A percentile compares a stretch with the other conserved stretches of the same genome.
phyloP scores from a whole-genome alignment of 2,888 invertebrate species.

The Lasiommata megera region DNA sequence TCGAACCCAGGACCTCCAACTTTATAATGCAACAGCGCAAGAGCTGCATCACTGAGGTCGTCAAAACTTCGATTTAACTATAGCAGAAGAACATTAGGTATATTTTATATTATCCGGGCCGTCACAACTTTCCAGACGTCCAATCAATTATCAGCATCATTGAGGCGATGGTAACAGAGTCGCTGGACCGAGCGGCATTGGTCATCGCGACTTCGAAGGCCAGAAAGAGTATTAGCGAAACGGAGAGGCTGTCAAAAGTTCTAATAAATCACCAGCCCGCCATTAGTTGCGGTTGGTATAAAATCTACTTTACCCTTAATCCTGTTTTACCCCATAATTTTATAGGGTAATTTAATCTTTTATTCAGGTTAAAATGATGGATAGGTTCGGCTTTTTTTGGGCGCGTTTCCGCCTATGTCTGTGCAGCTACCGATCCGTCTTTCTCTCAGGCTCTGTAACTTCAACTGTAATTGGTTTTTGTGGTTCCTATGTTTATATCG shows the following conservation, averaged over 20 bases:
- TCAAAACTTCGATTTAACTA: too few species aligned
- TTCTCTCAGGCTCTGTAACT: too few species aligned
- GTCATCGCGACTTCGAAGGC: conserved; percentile 23
- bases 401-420: too few species aligned
- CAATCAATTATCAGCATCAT: conserved; percentile 38
- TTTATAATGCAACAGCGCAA: too few species aligned
- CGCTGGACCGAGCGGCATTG: conserved; percentile 33
- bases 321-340: neutral
- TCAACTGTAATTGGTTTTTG: too few species aligned
- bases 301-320: neutral
- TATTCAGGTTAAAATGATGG: neutral
- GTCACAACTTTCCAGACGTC: conserved; percentile 31
- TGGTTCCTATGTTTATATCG: too few species aligned
- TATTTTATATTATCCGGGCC: too few species aligned
- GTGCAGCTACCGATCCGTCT: too few species aligned
- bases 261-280: conserved; percentile 19
- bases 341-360: neutral
- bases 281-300: conserved; percentile 26
- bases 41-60: too few species aligned
- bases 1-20: too few species aligned
- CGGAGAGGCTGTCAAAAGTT: conserved; percentile 19
- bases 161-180: conserved; percentile 36
- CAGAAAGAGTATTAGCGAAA: conserved; percentile 8
- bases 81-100: too few species aligned
- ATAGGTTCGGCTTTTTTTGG: too few species aligned